phyloP scores from a whole-genome alignment of 2,113 vertebrate species.

The Malurus elegans region DNA sequence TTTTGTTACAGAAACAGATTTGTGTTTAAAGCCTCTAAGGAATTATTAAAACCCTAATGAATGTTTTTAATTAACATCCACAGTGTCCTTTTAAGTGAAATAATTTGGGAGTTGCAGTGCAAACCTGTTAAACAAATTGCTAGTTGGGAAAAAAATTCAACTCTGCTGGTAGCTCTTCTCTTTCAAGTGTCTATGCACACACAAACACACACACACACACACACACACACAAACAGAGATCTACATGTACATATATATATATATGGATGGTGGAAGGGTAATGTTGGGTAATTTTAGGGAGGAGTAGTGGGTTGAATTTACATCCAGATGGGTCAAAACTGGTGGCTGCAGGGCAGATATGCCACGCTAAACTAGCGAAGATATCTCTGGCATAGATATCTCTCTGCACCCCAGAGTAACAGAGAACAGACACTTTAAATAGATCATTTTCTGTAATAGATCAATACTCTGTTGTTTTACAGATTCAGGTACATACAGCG shows the following conservation, averaged over 20 bases:
- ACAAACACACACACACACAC: not conserved
- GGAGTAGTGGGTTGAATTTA: not conserved
- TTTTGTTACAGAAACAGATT: conserved; percentile 39
- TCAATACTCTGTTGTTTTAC: conserved; percentile 31
- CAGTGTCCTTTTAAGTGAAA: conserved; percentile 44
- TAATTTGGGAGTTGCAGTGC: not conserved
- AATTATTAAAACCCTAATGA: conserved; percentile 50
- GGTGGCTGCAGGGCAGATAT: not conserved
- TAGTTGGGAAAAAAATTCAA: not conserved
- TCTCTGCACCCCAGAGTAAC: not conserved
- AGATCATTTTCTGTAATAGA: conserved; percentile 38
- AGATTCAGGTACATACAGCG: conserved; percentile 3
- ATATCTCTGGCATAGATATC: not conserved
- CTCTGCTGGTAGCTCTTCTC: not conserved
- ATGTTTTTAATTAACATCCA: conserved; percentile 58
- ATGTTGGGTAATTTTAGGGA: not conserved
- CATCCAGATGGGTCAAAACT: not conserved
- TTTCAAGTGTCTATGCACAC: not conserved
- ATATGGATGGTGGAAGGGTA: not conserved
- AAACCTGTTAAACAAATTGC: conserved; percentile 50
- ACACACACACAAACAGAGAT: not conserved
- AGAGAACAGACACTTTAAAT: conserved; percentile 4
- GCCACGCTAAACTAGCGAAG: not conserved
- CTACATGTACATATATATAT: too few relatives aligned
- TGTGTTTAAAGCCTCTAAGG: conserved; percentile 32